Percentiles rank a stretch among this genome's conserved stretches.
phyloP scores from a whole-genome alignment of 2,888 invertebrate genomes.

The Archaeoteleia sp. region DNA sequence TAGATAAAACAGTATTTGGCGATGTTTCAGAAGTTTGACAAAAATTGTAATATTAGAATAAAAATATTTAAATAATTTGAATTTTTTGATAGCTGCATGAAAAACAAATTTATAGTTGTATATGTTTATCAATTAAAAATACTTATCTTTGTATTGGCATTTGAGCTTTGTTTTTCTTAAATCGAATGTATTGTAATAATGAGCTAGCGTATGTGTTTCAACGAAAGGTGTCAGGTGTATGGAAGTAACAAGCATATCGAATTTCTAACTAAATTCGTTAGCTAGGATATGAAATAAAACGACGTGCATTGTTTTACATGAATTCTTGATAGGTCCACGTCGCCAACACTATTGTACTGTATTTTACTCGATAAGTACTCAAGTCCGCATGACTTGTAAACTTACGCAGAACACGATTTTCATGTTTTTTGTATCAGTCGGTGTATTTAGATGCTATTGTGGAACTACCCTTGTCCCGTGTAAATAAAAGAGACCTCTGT shows the following conservation, averaged over 20 bases:
- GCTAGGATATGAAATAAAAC: constrained; percentile 11
- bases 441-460: constrained; percentile 32
- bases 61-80: too few species aligned
- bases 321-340: constrained; percentile 11
- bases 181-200: constrained; percentile 10
- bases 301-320: constrained; percentile 13
- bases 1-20: too few species aligned
- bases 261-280: constrained; percentile 18
- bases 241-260: constrained; percentile 43
- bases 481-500: constrained; percentile 21
- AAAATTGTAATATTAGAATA: too few species aligned
- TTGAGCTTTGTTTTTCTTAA: constrained; percentile 8
- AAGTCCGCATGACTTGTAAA: constrained; percentile 18
- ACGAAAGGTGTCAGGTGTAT: too few species aligned
- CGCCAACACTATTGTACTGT: constrained; percentile 8
- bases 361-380: constrained; percentile 24
- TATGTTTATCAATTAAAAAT: too few species aligned
- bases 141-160: not conserved
- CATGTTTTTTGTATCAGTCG: constrained; percentile 36
- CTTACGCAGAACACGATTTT: constrained; percentile 27
- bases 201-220: constrained; percentile 19
- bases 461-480: constrained; percentile 34
- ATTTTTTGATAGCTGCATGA: too few species aligned
- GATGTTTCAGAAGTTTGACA: too few species aligned
- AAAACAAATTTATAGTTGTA: too few species aligned